Percentiles rank a stretch among this genome's conserved stretches.
phyloP scores from a whole-genome alignment of 2,113 vertebrate genomes.

The Scolopax mira region DNA sequence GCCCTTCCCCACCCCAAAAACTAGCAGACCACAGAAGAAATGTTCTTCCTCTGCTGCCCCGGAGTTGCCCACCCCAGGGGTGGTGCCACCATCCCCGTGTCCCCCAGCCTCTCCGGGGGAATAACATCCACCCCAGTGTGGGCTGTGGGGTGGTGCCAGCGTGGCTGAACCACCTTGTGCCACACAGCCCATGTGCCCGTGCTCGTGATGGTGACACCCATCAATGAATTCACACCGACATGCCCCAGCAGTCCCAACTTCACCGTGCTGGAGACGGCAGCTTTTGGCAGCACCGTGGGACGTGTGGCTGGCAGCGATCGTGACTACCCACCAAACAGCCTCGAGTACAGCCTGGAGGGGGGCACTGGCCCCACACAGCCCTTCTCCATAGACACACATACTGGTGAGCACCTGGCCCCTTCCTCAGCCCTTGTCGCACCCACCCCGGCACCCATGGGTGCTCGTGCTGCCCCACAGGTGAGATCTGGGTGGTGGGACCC shows the following conservation, averaged over 20 bases:
- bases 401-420: slow-evolving; percentile 14
- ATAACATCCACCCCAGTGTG: accelerated
- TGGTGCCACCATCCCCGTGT: accelerated
- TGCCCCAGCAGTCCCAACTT: slow-evolving; percentile 50
- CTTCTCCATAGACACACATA: slow-evolving; percentile 66
- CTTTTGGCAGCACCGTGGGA: slow-evolving; percentile 49
- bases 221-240: slow-evolving; percentile 71
- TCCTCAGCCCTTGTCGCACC: accelerated
- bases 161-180: accelerated
- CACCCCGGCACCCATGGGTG: accelerated
- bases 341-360: slow-evolving; percentile 62
- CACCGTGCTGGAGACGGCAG: slow-evolving; percentile 58
- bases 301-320: slow-evolving; percentile 60
- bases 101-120: too few relatives aligned
- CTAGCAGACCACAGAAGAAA: neutral
- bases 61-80: neutral
- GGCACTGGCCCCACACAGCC: neutral
- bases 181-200: slow-evolving; percentile 71
- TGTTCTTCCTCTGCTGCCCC: accelerated
- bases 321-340: slow-evolving; percentile 63
- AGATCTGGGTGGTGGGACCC: slow-evolving; percentile 59
- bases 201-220: slow-evolving; percentile 68
- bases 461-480: accelerated
- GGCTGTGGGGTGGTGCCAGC: neutral
- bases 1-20: neutral